Evolutionary conservation across 2,888 invertebrate species (phyloP).

Genomic region (Eudemis profundana): DNA sequence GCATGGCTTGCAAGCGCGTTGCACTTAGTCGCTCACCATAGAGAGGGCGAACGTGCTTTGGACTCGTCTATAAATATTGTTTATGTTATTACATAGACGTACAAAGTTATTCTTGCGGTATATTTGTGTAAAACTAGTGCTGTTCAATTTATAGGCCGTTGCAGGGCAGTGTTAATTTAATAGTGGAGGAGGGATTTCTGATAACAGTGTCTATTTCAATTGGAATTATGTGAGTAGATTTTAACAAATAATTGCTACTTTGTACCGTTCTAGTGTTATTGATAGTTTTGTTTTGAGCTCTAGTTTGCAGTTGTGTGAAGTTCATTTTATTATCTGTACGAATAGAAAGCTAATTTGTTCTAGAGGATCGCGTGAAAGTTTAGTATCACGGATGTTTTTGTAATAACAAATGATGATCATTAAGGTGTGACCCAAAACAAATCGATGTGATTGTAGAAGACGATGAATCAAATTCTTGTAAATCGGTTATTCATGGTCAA

Average conservation of each 20-base stretch:
- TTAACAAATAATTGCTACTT: slow-evolving; percentile 32
- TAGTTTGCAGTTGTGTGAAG: no score
- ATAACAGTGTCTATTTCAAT: slow-evolving; percentile 25
- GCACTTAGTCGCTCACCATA: slow-evolving; percentile 54
- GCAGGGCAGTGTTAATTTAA: slow-evolving; percentile 22
- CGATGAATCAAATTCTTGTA: slow-evolving; percentile 5
- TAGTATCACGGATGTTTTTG: slow-evolving; percentile 20
- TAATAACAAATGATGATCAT: slow-evolving; percentile 10
- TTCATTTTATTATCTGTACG: not conserved
- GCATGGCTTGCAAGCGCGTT: slow-evolving; percentile 62
- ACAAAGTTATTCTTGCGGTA: slow-evolving; percentile 65
- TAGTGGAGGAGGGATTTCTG: slow-evolving; percentile 30
- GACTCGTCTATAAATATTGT: slow-evolving; percentile 51
- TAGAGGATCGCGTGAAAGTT: slow-evolving; percentile 23
- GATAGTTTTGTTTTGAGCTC: not conserved
- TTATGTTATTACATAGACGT: slow-evolving; percentile 64
- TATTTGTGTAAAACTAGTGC: slow-evolving; percentile 64
- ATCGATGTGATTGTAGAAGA: slow-evolving; percentile 6
- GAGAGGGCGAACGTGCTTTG: slow-evolving; percentile 54
- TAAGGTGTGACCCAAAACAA: slow-evolving; percentile 9
- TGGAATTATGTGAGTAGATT: slow-evolving; percentile 42
- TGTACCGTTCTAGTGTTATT: slow-evolving; percentile 10
- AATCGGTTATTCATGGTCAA: not conserved
- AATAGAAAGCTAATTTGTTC: slow-evolving; percentile 20
- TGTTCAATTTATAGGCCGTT: slow-evolving; percentile 47